Evolutionary conservation across 2,888 invertebrate species (phyloP), one percentile per base, ranked within the genome.

Genomic region (Polyploca ridens): DNA sequence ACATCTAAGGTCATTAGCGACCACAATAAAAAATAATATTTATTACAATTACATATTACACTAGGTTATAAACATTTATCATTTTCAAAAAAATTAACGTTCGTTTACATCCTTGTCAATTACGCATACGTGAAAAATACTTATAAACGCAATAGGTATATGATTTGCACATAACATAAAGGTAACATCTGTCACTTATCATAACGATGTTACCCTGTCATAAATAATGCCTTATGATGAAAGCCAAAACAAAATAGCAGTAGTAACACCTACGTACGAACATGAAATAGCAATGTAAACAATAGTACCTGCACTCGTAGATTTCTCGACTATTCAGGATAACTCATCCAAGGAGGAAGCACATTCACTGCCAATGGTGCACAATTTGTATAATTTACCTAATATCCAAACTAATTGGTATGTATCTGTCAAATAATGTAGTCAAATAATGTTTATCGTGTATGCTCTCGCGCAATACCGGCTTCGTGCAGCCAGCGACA

Each of bases 221-320:
- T 62, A 65, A 54, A 7, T 35, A 35, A 35, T 62, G n/a, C 44
- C n/a, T 10, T 19, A 66, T 66, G n/a, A 19, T 33, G 33, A 75
- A 79, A 75, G 73, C 71, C 72, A 79, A 78, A 77, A 70, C 75
- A 80, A 75, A 77, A 76, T 71, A 75, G 73, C 69, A 70, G 71
- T 67, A 73, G 66, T 73, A 67, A 4, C 10, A 54, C 49, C n/a
- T 16, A 54, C 19, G 54, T n/a, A 54, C 16, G 69, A 74, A 68
- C 74, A 19, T 14, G 14, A 41, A 19, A 72, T 69, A 83, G 81
- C 78, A 76, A 84, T 81, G 83, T 87, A 89, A 91, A 90, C 86
- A 89, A 86, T 82, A 89, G 91, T 91, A 93, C 93, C 93, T 93
- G 91, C 80, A 79, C 85, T 82, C 81, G 90, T 79, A 74, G 87